Base-by-base conservation (phyloP, 1,140 invertebrate genomes). In the Eueides isabella region DNA sequence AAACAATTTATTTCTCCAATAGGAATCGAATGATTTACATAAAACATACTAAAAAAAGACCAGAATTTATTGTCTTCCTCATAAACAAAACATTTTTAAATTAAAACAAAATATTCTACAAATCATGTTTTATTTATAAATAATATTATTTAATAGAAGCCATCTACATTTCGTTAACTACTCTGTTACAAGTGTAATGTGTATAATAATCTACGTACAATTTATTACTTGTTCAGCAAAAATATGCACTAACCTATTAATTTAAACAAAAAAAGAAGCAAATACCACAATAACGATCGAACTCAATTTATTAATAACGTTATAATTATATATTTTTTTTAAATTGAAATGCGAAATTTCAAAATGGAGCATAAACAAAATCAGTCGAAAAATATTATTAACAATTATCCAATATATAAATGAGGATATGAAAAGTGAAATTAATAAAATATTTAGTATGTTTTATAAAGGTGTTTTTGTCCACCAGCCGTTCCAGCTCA, bases 401-500 rank as follows among this genome's bases (percentile, higher is more conserved):
- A 55, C 26, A 26, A 55, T 55, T 26, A 19, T 26, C 26, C 26
- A 35, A 28, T 30, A 29, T 35, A 23, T 61, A 61, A 69, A 69
- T 12, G 26, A 69, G 28, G 67, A 55, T 30, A 28, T 14, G 28
- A 55, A 61, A 26, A 19, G 11, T 35, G 3, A 61, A 12, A 31
- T 61, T 0, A 55, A 55, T 19, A 26, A 23, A 7, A 26, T 26
- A 12, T 55, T 55, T 63, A 63, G 19, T 6, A 14, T 63, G 11
- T 63, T 63, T 63, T 85, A 87, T 78, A 77, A 87, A 41, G 89
- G 90, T 72, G 82, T 79, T 72, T 84, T 87, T 1, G 81, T 82
- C 88, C 88, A 91, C 83, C 83, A 87, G 6, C 85, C 82, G 61
- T 79, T 78, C 91, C 91, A 93, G 77, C 83, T 79, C 19, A 65